Percentiles rank a stretch among this genome's conserved stretches.
phyloP scores from a whole-genome alignment of 1,140 invertebrate species.

The Triops longicaudatus region DNA sequence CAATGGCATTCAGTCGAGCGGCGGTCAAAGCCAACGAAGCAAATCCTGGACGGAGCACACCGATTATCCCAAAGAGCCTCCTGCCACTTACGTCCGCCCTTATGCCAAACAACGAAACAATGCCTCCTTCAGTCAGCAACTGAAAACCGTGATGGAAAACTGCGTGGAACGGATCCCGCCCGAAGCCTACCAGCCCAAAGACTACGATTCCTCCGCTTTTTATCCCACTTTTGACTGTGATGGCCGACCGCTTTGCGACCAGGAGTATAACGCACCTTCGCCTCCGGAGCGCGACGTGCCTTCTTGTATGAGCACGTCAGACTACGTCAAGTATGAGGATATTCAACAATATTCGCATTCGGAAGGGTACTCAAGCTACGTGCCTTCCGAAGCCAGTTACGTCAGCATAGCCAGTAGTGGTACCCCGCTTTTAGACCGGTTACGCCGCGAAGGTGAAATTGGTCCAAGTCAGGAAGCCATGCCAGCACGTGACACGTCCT shows the following conservation, averaged over 20 bases:
- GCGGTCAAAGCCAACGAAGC: constrained; percentile 37
- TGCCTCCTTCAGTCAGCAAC: constrained; percentile 54
- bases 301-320: constrained; percentile 35
- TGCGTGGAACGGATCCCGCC: constrained; percentile 56
- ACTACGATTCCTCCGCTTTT: constrained; percentile 30
- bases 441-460: constrained; percentile 36
- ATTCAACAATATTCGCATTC: constrained; percentile 62
- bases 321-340: constrained; percentile 56
- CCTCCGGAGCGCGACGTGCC: constrained; percentile 59
- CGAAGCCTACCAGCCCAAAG: constrained; percentile 41
- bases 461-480: constrained; percentile 24
- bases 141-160: constrained; percentile 65
- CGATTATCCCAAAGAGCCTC: constrained; percentile 62
- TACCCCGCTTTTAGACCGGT: constrained; percentile 66
- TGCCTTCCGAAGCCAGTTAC: constrained; percentile 57
- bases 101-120: constrained; percentile 54
- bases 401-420: constrained; percentile 52
- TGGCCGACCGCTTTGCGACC: constrained; percentile 53
- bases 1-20: neutral
- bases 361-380: constrained; percentile 72
- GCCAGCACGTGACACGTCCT: neutral
- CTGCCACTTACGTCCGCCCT: constrained; percentile 54
- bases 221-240: constrained; percentile 56
- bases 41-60: constrained; percentile 67
- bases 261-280: constrained; percentile 62